These are phyloP conservation scores for Daktulosphaira vitifoliae DNA, from an alignment of 1,140 invertebrate species.

Conservation along the genomic window DNA sequence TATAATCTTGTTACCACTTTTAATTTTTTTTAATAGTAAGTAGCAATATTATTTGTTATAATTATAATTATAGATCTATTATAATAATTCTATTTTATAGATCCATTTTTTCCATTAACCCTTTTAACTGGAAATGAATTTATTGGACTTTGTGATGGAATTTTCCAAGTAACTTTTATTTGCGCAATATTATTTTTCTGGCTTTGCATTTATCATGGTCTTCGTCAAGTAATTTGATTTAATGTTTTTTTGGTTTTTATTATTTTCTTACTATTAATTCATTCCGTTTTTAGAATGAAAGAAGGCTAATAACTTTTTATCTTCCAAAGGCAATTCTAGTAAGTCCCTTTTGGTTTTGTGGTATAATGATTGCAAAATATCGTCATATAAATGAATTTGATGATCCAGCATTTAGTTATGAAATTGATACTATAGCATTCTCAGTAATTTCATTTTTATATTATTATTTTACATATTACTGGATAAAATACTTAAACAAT, in stretches of 20 bases:
- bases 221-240: slow-evolving; percentile 65
- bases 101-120: slow-evolving; percentile 86
- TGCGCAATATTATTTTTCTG: slow-evolving; percentile 83
- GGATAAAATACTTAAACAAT: neutral
- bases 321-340: slow-evolving; percentile 83
- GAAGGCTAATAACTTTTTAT: slow-evolving; percentile 78
- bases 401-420: slow-evolving; percentile 90
- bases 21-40: slow-evolving; percentile 86
- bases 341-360: slow-evolving; percentile 75
- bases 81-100: slow-evolving; percentile 49
- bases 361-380: slow-evolving; percentile 77
- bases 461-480: neutral
- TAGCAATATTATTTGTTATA: no score
- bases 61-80: no score
- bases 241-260: no score
- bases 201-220: slow-evolving; percentile 88
- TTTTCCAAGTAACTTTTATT: slow-evolving; percentile 85
- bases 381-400: slow-evolving; percentile 78
- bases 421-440: slow-evolving; percentile 77
- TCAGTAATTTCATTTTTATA: slow-evolving; percentile 61
- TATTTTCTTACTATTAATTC: neutral
- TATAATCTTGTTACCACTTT: slow-evolving; percentile 74
- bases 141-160: slow-evolving; percentile 78
- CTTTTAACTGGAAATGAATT: slow-evolving; percentile 84
- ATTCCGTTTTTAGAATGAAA: slow-evolving; percentile 61